Evolutionary conservation across 2,888 invertebrate species (phyloP).

Genomic region (Rotaria macrura): DNA sequence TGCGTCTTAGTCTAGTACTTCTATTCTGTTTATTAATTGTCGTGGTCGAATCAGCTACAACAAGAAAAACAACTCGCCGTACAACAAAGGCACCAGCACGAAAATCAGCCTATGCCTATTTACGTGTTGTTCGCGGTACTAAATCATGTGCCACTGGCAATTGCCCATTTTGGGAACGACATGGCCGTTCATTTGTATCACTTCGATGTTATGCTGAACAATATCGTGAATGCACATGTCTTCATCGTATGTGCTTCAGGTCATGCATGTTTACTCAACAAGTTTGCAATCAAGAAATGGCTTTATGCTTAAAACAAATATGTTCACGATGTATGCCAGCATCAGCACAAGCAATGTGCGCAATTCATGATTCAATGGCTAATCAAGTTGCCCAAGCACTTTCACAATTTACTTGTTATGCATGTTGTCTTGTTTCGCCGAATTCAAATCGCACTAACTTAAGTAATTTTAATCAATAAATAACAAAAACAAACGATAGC

Average conservation of each 20-base stretch:
- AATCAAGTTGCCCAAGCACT: not conserved
- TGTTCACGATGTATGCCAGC: not conserved
- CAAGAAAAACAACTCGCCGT: too few species aligned
- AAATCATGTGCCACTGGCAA: not conserved
- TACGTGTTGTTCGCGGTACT: not conserved
- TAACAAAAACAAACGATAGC: not conserved
- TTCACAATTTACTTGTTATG: not conserved
- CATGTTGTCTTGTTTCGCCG: not conserved
- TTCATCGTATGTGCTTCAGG: not conserved
- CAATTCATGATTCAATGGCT: not conserved
- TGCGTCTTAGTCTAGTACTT: not conserved
- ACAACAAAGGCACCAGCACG: not conserved
- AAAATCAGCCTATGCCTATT: not conserved
- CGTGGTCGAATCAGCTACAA: not conserved
- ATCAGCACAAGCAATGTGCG: not conserved
- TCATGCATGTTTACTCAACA: not conserved
- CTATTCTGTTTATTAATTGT: not conserved
- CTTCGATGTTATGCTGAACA: not conserved
- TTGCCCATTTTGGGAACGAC: not conserved
- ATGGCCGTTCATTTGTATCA: constrained; percentile 13
- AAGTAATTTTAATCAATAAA: not conserved
- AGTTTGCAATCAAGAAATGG: not conserved
- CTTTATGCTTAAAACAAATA: not conserved
- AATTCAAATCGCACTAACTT: not conserved
- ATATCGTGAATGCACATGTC: not conserved